Evolutionary conservation across 2,888 invertebrate species (phyloP).

Genomic region (Trissolcus japonicus): DNA sequence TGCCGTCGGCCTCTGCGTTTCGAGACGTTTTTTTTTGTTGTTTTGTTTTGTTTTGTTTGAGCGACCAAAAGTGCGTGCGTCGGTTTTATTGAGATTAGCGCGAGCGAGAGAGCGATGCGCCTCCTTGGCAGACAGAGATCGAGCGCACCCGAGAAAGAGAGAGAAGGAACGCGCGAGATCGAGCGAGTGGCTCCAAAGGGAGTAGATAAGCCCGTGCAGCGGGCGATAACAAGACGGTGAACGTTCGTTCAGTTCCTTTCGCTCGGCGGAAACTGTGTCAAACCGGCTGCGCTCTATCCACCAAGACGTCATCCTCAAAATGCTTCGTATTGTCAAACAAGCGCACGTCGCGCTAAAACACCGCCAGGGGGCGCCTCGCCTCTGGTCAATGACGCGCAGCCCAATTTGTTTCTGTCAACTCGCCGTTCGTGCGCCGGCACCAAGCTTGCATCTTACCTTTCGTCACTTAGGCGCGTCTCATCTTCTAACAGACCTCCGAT

Average conservation of each 20-base stretch:
- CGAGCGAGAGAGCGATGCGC: conserved; percentile 17
- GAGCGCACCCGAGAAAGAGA: conserved; percentile 17
- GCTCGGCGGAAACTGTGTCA: conserved; percentile 65
- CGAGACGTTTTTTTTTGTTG: conserved; percentile 2
- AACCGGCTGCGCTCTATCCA: background rate
- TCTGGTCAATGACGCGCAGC: conserved; percentile 4
- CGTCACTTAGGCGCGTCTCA: no score
- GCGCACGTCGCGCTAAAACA: no score
- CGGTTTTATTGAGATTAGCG: conserved; percentile 43
- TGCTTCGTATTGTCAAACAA: background rate
- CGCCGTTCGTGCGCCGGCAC: background rate
- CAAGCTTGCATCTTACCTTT: no score
- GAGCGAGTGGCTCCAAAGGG: conserved; percentile 11
- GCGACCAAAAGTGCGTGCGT: conserved; percentile 22
- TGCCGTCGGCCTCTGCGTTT: conserved; percentile 20
- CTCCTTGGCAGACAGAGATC: background rate
- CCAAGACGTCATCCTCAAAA: background rate
- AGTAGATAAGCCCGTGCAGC: conserved; percentile 27
- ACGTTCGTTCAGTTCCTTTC: conserved; percentile 66
- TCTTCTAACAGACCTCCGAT: no score
- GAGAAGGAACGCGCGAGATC: conserved; percentile 30
- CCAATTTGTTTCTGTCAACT: background rate
- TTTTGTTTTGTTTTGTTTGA: conserved; percentile 23
- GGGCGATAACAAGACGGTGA: conserved; percentile 60
- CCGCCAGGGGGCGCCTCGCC: background rate